Conservation (phyloP, 2,113 vertebrate species). For the Saccopteryx leptura region DNA sequence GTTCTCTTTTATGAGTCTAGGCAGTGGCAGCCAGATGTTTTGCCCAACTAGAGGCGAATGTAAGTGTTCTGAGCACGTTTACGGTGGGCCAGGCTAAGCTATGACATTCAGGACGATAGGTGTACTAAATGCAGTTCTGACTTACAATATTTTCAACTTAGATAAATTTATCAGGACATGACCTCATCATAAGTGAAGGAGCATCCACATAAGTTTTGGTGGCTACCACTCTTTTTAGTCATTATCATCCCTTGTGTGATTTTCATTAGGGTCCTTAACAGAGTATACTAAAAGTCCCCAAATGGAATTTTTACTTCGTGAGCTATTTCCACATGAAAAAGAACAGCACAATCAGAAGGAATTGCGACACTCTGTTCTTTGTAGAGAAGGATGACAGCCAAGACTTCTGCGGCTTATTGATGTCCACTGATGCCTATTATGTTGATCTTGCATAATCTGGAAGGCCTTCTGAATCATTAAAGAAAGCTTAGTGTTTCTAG, state of each 20-base stretch:
- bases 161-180: background rate
- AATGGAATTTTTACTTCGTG: background rate
- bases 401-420: background rate
- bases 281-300: background rate
- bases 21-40: background rate
- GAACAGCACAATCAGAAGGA: background rate
- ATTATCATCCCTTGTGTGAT: background rate
- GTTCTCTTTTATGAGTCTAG: background rate
- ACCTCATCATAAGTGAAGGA: background rate
- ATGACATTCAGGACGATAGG: background rate
- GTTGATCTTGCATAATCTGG: background rate
- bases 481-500: background rate
- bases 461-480: conserved; percentile 17
- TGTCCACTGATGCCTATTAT: background rate
- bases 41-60: background rate
- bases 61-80: background rate
- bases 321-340: conserved; percentile 32
- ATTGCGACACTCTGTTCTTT: conserved; percentile 23
- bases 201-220: background rate
- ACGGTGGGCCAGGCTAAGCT: background rate
- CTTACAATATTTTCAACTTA: background rate
- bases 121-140: background rate
- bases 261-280: background rate
- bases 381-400: conserved; percentile 8
- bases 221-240: background rate